Base-by-base conservation (phyloP, 2,797 vertebrate genomes). In the Scolopax bukidnonensis region DNA sequence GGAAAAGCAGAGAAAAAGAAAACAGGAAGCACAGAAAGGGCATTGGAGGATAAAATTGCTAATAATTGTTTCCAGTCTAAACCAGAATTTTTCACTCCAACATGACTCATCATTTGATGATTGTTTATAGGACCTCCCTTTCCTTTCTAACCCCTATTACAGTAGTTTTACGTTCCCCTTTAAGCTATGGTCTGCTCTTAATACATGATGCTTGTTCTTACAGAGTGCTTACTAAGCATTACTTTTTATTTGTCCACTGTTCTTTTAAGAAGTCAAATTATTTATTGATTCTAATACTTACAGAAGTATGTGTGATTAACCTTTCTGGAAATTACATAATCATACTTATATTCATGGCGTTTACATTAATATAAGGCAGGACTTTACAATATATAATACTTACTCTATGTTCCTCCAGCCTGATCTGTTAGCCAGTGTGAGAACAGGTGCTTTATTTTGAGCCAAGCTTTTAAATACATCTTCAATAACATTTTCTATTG, bases 321-420 rank as follows among this genome's bases (percentile, higher is more conserved):
- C 33, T n/a, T 65, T 86, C 54, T 91, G 54, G 59, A 71, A 87
- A 36, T 56, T 79, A 51, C 36, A 78, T 60, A 70, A 85, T 59
- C 32, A 88, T 63, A 71, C 84, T 87, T 73, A 18, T 38, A 81
- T 78, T 84, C 11, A 33, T 70, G 48, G 60, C 32, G 81, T 6
- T 93, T 74, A 36, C 57, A 91, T 41, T 69, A 16, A 41, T 71
- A 69, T 56, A 77, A 95, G 59, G 77, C 61, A 90, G 21, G 50
- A 88, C 15, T 86, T 47, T 23, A 20, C 87, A 88, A 33, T n/a
- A 16, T 25, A 77, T 71, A 25, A 81, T 84, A 95, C 98, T 96
- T 98, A 99, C 99, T 98, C 98, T 87, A 99, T 95, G 56, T 99
- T 99, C 82, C 96, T 97, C 99, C 99, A 99, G 59, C 97, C 98